These are phyloP conservation scores for Scophthalmus maximus DNA, from an alignment of 2,113 vertebrate species.

Conservation along the genomic window DNA sequence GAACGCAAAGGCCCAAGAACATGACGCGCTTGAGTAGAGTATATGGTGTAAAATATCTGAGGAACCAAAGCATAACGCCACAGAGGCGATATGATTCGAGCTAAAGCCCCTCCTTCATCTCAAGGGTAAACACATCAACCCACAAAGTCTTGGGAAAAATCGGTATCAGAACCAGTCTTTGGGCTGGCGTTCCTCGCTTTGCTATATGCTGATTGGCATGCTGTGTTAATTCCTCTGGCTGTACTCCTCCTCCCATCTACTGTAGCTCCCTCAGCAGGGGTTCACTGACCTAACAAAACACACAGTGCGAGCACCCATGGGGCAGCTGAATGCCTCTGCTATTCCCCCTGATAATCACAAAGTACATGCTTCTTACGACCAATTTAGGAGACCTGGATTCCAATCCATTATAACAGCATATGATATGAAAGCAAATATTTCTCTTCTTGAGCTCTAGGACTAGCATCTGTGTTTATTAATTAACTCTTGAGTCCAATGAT, in stretches of 20 bases:
- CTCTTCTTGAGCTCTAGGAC: neutral
- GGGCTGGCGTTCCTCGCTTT: slow-evolving; percentile 67
- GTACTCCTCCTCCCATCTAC: slow-evolving; percentile 61
- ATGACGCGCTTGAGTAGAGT: neutral
- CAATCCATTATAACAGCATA: slow-evolving; percentile 4
- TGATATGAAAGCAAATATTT: slow-evolving; percentile 14
- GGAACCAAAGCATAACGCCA: slow-evolving; percentile 20
- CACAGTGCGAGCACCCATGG: slow-evolving; percentile 56
- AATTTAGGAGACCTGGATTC: slow-evolving; percentile 44
- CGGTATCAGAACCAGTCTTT: slow-evolving; percentile 38
- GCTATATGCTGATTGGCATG: slow-evolving; percentile 75
- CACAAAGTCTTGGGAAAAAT: slow-evolving; percentile 61
- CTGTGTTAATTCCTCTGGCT: slow-evolving; percentile 79
- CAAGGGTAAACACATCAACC: slow-evolving; percentile 57
- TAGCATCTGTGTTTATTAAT: neutral
- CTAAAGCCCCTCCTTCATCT: slow-evolving; percentile 54
- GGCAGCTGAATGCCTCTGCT: slow-evolving; percentile 53
- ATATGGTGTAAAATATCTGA: slow-evolving; percentile 5
- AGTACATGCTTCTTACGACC: slow-evolving; percentile 39
- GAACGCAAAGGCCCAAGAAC: slow-evolving; percentile 9
- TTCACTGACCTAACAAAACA: slow-evolving; percentile 71
- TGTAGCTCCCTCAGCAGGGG: slow-evolving; percentile 64
- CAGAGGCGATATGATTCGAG: slow-evolving; percentile 41
- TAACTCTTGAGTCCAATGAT: neutral
- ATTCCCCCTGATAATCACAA: slow-evolving; percentile 50